Base-by-base conservation (phyloP, 1,140 invertebrate genomes). In the Heterodera carotae region DNA sequence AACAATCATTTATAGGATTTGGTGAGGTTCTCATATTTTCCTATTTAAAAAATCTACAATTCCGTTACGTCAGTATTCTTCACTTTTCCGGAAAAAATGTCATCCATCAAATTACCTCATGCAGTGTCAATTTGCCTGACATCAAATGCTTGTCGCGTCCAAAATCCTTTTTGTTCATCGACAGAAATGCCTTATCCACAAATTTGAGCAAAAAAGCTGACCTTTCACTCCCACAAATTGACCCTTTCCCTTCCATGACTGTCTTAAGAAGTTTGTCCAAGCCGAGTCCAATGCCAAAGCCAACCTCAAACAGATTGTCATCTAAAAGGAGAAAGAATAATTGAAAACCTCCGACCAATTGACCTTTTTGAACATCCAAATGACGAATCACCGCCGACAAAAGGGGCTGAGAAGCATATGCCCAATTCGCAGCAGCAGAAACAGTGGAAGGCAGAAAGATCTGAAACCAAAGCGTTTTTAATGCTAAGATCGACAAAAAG, bases 301-400 rank as follows among this genome's bases (percentile, higher is more conserved):
- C 62, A 29, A 66, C 33, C n/a, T 66, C 62, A 2, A 66, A 66
- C 6, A 66, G n/a, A 29, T 66, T 66, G 27, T 29, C 27, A 66
- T 66, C 62, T 66, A n/a, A n/a, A n/a, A n/a, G n/a, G n/a, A n/a
- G n/a, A n/a, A n/a, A n/a, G n/a, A n/a, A n/a, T n/a, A n/a, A n/a
- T n/a, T n/a, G n/a, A n/a, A n/a, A n/a, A n/a, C n/a, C n/a, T n/a
- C n/a, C n/a, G n/a, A n/a, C n/a, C n/a, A n/a, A n/a, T n/a, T n/a
- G 10, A n/a, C 62, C 62, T 31, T 29, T 12, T 34, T 66, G 62
- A 12, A 66, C 62, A 22, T 66, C 62, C 62, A 66, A 34, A 34
- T 66, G 62, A 3, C 62, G 62, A 66, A 66, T 56, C 5, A 56
- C 48, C 22, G 48, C 48, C 48, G 48, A 56, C 48, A 56, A 56